These are phyloP conservation scores for Heliornis fulica DNA, from an alignment of 2,113 vertebrate genomes.

Conservation along the genomic window DNA sequence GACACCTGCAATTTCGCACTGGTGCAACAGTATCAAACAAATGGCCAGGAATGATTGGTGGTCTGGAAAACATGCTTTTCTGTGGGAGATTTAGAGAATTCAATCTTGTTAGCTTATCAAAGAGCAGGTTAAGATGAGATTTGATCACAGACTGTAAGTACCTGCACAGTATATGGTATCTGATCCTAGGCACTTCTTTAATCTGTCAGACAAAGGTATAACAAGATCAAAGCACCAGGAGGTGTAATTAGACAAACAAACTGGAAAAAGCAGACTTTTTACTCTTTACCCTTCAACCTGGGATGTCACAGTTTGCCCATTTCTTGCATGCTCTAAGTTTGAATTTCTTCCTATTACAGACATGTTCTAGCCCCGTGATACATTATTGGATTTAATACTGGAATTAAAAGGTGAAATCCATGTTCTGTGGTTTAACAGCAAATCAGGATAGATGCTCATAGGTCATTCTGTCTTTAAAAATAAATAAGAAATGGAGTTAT, in stretches of 20 bases:
- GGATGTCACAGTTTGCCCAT: not conserved
- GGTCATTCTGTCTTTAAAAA: not conserved
- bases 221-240: not conserved
- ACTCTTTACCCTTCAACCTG: not conserved
- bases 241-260: constrained; percentile 4
- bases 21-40: not conserved
- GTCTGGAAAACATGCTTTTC: not conserved
- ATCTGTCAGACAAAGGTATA: not conserved
- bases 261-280: not conserved
- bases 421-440: not conserved
- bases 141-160: constrained; percentile 10
- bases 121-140: constrained; percentile 34
- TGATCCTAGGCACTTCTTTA: constrained; percentile 21
- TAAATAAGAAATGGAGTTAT: not conserved
- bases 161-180: not conserved
- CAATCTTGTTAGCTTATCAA: constrained; percentile 32
- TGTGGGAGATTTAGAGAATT: not conserved
- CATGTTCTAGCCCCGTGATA: not conserved
- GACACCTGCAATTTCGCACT: not conserved
- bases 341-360: not conserved
- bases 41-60: not conserved
- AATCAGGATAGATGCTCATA: not conserved
- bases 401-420: not conserved
- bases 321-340: not conserved
- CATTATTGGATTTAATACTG: not conserved